phyloP scores from a whole-genome alignment of 2,888 invertebrate species.

The Drosophila paranaensis region DNA sequence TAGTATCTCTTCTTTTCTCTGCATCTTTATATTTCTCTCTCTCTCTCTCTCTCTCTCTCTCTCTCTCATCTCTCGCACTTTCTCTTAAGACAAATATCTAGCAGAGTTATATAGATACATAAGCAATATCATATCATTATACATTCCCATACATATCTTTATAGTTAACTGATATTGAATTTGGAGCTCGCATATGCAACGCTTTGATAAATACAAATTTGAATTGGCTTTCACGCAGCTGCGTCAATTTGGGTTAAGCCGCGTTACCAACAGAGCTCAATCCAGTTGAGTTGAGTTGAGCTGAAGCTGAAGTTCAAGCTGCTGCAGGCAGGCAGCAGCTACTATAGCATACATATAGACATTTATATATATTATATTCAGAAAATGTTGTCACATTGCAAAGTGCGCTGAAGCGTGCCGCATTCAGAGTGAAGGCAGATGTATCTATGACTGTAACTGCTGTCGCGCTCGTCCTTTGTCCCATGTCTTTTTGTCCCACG shows the following conservation, averaged over 20 bases:
- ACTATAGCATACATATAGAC: background rate
- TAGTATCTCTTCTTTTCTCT: background rate
- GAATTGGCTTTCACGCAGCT: slow-evolving; percentile 1
- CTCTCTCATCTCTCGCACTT: too few relatives aligned
- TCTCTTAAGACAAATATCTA: too few relatives aligned
- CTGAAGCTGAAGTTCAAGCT: slow-evolving; percentile 12
- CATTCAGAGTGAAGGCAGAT: slow-evolving; percentile 55
- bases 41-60: too few relatives aligned
- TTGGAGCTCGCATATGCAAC: background rate
- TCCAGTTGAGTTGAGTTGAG: slow-evolving; percentile 13
- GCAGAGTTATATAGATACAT: too few relatives aligned
- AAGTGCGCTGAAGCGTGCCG: slow-evolving; percentile 63
- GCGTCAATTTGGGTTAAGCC: slow-evolving; percentile 17
- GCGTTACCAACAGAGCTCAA: slow-evolving; percentile 12
- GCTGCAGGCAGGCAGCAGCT: slow-evolving; percentile 13
- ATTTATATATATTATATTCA: slow-evolving; percentile 36
- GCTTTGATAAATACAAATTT: background rate
- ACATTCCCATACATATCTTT: background rate
- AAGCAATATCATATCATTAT: background rate
- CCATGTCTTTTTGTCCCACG: slow-evolving; percentile 11
- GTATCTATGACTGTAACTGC: slow-evolving; percentile 38
- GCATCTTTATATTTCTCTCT: too few relatives aligned
- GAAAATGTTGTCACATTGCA: slow-evolving; percentile 68
- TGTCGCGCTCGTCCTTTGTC: slow-evolving; percentile 38
- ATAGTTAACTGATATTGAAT: background rate